These are phyloP conservation scores for Colletes collaris DNA, from an alignment of 2,888 invertebrate genomes.

Conservation along the genomic window DNA sequence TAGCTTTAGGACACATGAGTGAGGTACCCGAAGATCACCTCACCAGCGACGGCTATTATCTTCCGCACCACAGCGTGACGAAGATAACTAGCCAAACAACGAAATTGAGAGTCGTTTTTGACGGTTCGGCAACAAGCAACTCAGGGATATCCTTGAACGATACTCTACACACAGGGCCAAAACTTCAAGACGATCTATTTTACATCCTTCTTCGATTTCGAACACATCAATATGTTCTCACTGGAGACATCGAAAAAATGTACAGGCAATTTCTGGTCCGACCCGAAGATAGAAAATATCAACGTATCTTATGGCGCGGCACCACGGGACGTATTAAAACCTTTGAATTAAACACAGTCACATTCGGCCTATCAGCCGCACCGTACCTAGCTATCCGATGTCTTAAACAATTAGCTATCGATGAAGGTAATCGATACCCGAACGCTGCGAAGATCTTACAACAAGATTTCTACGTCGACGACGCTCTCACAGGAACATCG, in stretches of 20 bases:
- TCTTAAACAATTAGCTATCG: neutral
- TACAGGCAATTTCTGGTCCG: conserved; percentile 5
- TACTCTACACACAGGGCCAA: conserved; percentile 2
- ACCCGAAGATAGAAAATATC: neutral
- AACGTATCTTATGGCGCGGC: conserved; percentile 6
- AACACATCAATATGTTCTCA: neutral
- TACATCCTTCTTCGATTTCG: conserved; percentile 6
- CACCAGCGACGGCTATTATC: neutral
- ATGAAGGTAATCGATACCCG: neutral
- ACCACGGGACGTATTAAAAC: neutral
- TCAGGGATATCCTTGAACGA: conserved; percentile 27
- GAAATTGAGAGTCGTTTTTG: conserved; percentile 18
- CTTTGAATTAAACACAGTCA: neutral
- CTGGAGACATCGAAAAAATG: conserved; percentile 16
- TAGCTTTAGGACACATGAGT: conserved; percentile 5
- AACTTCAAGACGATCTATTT: neutral
- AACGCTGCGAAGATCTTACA: neutral
- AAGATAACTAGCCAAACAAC: conserved; percentile 14
- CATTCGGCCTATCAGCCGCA: neutral
- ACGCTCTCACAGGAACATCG: neutral
- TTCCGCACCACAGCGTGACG: conserved; percentile 13
- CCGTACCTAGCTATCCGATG: conserved; percentile 3
- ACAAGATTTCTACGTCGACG: conserved; percentile 10
- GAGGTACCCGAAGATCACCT: neutral
- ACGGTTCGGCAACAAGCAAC: conserved; percentile 1